Evolutionary conservation across 2,797 vertebrate species (phyloP), one percentile per base, ranked within the genome.

Genomic region (Rhinogobio ventralis): DNA sequence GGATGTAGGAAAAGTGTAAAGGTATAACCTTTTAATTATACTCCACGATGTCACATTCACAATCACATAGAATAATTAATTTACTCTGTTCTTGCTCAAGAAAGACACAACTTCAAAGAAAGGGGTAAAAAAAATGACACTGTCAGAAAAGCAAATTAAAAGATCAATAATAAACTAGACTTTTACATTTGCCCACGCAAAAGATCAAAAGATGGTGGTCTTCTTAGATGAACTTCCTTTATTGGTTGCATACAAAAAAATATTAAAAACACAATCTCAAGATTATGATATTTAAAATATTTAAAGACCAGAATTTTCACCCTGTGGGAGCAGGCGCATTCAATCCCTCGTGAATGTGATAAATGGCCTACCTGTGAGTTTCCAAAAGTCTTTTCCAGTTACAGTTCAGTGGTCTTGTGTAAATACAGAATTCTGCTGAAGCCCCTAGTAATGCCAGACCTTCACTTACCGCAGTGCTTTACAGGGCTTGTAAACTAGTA

Each of bases 391-490:
- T 64, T 68, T 68, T 75, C n/a, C 57, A 45, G 53, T 66, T 55
- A 81, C 42, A 77, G 53, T 53, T 78, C 75, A 79, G 28, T 15
- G 42, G 49, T 67, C 10, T 30, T 17, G 53, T 3, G 11, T 53
- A 66, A 76, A 77, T 11, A 49, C 72, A 66, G 66, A 67, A 69
- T 69, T 49, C 55, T 79, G 23, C 76, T 57, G 7, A 67, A 69
- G 30, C 53, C 46, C 62, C 69, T 4, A 28, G 33, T 55, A 33
- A 51, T 73, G 42, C 68, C 69, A 78, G 51, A 82, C 72, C 76
- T 69, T 86, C n/a, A 81, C 64, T 66, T 88, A 75, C 36, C 0
- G 9, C 76, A 42, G 42, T 83, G 71, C 45, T 84, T 45, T 78
- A 74, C 14, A 71, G 62, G 17, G 33, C 60, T 82, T 67, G 55